Base-by-base conservation (phyloP, 2,797 vertebrate genomes). In the Fratercula arctica region DNA sequence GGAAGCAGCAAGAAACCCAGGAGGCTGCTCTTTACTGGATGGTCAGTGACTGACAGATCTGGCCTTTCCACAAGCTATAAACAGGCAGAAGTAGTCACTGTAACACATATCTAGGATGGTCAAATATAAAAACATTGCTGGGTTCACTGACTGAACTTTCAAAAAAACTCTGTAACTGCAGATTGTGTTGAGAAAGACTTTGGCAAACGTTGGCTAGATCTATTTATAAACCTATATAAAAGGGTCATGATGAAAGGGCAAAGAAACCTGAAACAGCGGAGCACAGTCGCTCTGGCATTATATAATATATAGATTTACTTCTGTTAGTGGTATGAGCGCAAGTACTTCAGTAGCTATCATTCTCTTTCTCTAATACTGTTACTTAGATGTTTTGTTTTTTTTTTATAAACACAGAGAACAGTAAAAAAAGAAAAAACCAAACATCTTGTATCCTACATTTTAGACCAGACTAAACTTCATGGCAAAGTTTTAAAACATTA, bases 351-450 rank as follows among this genome's bases (percentile, higher is more conserved):
- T 5, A 84, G 17, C 25, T 51, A n/a, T 48, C 5, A 31, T 10
- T 53, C 16, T 17, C 23, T 56, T 85, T 64, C 57, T 35, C 29
- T 50, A 72, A 73, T 54, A 59, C 0, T 7, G 4, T 35, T 35
- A 35, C 35, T 35, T 35, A 35, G 35, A 35, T 35, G 7, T 35
- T 35, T 35, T 35, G n/a, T 35, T 35, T 35, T 35, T 35, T 35
- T 35, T 35, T 7, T 35, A 35, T 35, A 35, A 35, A 35, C 35
- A 35, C 35, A 26, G 31, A 85, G 28, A 45, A 75, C 66, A 83
- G 25, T 8, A 25, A 76, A 59, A 84, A 41, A 3, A 0, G 0
- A 73, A 63, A 86, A 37, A 3, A 0, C 0, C 18, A 60, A 75
- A 67, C 43, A 67, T 26, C 23, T 39, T 57, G 20, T 5, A 83